Evolutionary conservation across 2,113 vertebrate genomes (phyloP), one percentile per base, ranked within the genome.

Genomic region (Eurypyga helias): DNA sequence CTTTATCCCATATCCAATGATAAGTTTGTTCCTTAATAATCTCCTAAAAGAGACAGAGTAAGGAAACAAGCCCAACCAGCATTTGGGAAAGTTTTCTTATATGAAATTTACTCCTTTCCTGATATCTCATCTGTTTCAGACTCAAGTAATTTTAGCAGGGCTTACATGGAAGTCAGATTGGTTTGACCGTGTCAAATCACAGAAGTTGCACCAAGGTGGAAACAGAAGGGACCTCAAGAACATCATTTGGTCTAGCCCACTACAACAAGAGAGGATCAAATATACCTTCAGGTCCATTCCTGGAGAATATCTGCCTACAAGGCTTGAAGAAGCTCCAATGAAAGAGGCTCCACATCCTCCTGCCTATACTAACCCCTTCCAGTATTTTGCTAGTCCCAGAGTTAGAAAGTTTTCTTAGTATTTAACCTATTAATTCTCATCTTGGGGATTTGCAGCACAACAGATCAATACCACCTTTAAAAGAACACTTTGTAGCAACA

Each of bases 21-120:
- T 92, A 97, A 89, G 83, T 91, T 58, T 91, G 83, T 94, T 97
- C 91, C 83, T 95, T 94, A 95, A 95, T 97, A 97, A 96, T 92
- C 87, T 95, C 91, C 89, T 93, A 75, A 92, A 97, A 94, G 77
- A 76, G 57, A 66, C 52, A 54, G 73, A 91, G 57, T 61, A 75
- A 92, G 93, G 78, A 92, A 91, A 18, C 89, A 95, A 95, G 83
- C 43, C 86, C 46, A 96, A 92, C 61, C 84, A 87, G 43, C 77
- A 73, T 93, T 96, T 85, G 48, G 61, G 87, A 83, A 96, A 95
- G 73, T 91, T 94, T 93, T 73, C 77, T 95, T 87, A 96, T 66
- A 85, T 58, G 45, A 77, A 84, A 95, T 97, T 41, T 89, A 85
- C 84, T 95, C 52, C 62, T 66, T 89, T 92, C 57, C 70, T 85